These are phyloP conservation scores for Neogobius melanostomus DNA, from an alignment of 2,113 vertebrate species.

Conservation along the genomic window DNA sequence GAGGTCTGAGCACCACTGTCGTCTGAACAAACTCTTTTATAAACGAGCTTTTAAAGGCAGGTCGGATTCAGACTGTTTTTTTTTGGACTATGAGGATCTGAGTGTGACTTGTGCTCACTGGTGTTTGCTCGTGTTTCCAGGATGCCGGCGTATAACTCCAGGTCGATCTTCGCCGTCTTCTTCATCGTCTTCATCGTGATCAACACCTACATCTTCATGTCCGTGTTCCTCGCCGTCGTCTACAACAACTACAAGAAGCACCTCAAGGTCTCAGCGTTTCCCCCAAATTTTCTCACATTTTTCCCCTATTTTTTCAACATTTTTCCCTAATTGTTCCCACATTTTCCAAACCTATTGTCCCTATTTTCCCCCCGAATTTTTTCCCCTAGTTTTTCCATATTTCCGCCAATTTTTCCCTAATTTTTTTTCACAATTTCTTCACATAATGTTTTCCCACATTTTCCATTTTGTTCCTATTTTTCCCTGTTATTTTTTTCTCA, in stretches of 20 bases:
- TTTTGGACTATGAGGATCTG: neutral
- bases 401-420: no score
- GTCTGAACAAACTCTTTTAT: no score
- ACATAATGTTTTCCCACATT: no score
- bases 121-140: slow-evolving; percentile 58
- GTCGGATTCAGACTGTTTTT: neutral
- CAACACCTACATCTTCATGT: slow-evolving; percentile 97
- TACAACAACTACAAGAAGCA: slow-evolving; percentile 97
- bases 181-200: slow-evolving; percentile 89
- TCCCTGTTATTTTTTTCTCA: no score
- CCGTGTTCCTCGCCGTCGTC: slow-evolving; percentile 92
- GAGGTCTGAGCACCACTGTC: no score
- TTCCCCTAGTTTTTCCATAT: no score
- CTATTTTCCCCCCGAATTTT: no score
- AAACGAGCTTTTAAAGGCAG: no score
- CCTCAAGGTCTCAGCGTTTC: slow-evolving; percentile 80
- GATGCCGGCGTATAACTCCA: slow-evolving; percentile 92
- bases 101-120: neutral
- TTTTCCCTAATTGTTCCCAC: no score
- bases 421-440: no score
- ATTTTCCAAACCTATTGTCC: no score
- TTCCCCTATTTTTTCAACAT: neutral
- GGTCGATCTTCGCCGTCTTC: slow-evolving; percentile 83
- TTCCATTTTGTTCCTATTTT: no score
- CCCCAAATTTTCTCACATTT: neutral